Evolutionary conservation across 2,113 vertebrate genomes (phyloP), one percentile per base, ranked within the genome.

Genomic region (Rafetus swinhoei): DNA sequence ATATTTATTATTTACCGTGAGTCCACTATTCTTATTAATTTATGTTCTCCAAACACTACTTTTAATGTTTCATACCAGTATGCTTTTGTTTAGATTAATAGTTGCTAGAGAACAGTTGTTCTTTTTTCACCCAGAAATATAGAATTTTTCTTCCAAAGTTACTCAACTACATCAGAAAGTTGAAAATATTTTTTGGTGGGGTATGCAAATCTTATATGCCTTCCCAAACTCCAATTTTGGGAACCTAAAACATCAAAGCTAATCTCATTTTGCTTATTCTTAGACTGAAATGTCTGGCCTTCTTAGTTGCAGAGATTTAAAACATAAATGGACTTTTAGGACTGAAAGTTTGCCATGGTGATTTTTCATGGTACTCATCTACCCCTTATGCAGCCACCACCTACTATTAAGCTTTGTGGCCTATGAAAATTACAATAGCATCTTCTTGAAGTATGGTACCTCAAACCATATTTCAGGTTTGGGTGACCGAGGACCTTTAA

Each of bases 61-160:
- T 80, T 72, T 45, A 59, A 86, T 59, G 85, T 81, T 82, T 57
- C 60, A 65, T 0, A 56, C 25, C 1, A 91, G 1, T 76, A 16
- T n/a, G 16, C n/a, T 45, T 82, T 21, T 57, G 1, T 84, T 88
- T 55, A 21, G 27, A 85, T 35, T 5, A 74, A 56, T 82, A 59
- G 81, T 35, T 79, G 85, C 8, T 55, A 65, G 76, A 13, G 2
- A 85, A 91, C 27, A n/a, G n/a, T 87, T 82, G 81, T 4, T 82
- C 45, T 45, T 45, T 95, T 90, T 84, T 86, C 1, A 3, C 4
- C 29, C 12, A 72, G 57, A 50, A 59, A 10, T 53, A 59, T 9
- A 0, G 14, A 0, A 9, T 82, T 83, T 56, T n/a, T 24, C 35
- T 25, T 3, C 5, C 2, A n/a, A 60, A 24, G 77, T 3, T 10